Evolutionary conservation across 2,888 invertebrate species (phyloP), one percentile per base, ranked within the genome.

Genomic region (Actias luna): DNA sequence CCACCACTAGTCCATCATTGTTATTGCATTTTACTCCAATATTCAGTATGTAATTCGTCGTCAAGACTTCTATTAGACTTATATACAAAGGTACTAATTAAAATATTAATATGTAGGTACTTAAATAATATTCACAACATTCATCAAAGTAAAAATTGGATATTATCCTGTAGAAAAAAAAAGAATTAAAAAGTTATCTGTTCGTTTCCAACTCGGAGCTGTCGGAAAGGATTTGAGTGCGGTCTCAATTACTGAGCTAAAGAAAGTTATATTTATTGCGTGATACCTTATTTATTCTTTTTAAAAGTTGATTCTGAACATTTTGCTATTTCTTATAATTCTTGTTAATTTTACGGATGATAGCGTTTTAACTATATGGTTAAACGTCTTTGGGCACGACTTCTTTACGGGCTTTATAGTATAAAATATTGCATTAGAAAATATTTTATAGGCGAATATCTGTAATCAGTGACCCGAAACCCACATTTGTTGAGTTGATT

Each of bases 401-500:
- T 14, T 39, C 22, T 33, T 61, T 58, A 39, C 22, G 22, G 16
- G 57, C 14, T 29, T 25, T 10, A 31, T 29, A 14, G 39, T 57
- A 61, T 50, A 61, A 60, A 61, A 31, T 59, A 14, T 61, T 58
- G 39, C 33, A 59, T 42, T 52, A 36, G 50, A 52, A 50, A 35
- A 36, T 63, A 33, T 59, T 63, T 59, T 39, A 64, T 67, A 64
- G 67, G 67, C 61, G 59, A 70, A 72, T 63, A 65, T 67, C 68
- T 71, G 70, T 77, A 85, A 83, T 84, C 82, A 82, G 78, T 72
- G 78, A 79, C 77, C 77, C 72, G 79, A 71, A 73, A 75, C 77
- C 76, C 82, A 85, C 83, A 84, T 83, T 84, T 73, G 79, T 75
- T 75, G 78, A 83, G 84, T 83, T 87, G 84, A 87, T 89, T 87